Percentiles rank a stretch among this genome's conserved stretches.
Conservation (phyloP, 2,888 invertebrate genomes). For the Cantharis flavilabris region DNA sequence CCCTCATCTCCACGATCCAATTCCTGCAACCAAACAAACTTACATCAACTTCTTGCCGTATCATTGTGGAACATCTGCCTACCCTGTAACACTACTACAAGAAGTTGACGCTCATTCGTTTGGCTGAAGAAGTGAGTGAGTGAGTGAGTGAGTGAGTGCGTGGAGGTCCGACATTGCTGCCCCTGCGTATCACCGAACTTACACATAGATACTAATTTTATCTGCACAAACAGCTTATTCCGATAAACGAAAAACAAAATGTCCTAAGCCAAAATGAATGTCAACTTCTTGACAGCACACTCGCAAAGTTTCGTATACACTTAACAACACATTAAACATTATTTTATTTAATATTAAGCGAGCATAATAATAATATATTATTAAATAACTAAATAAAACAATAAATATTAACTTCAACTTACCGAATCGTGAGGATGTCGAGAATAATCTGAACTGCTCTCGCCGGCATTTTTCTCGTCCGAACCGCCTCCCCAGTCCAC, state of each 20-base stretch:
- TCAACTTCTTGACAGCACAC: conserved; percentile 88
- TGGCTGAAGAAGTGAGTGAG: conserved; percentile 58
- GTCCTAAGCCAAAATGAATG: conserved; percentile 91
- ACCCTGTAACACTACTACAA: conserved; percentile 58
- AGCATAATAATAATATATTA: background rate
- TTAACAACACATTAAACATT: conserved; percentile 13
- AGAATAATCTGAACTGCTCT: conserved; percentile 74
- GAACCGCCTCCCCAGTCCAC: conserved; percentile 80
- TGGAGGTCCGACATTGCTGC: conserved; percentile 43
- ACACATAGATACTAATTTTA: conserved; percentile 20
- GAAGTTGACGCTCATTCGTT: conserved; percentile 91
- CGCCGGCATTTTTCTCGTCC: conserved; percentile 78
- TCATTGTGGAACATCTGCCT: conserved; percentile 42
- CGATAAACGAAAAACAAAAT: conserved; percentile 61
- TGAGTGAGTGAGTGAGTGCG: conserved; percentile 19
- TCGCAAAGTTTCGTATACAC: conserved; percentile 15
- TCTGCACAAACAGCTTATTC: conserved; percentile 43
- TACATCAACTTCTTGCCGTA: conserved; percentile 89
- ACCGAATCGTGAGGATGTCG: conserved; percentile 83
- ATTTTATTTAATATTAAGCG: conserved; percentile 8
- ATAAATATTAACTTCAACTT: conserved; percentile 54
- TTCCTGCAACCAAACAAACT: conserved; percentile 88
- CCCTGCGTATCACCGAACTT: conserved; percentile 23
- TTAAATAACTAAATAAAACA: conserved; percentile 42
- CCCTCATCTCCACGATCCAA: conserved; percentile 66